Evolutionary conservation across 2,797 vertebrate genomes (phyloP).

Genomic region (Eulemur albifrons): DNA sequence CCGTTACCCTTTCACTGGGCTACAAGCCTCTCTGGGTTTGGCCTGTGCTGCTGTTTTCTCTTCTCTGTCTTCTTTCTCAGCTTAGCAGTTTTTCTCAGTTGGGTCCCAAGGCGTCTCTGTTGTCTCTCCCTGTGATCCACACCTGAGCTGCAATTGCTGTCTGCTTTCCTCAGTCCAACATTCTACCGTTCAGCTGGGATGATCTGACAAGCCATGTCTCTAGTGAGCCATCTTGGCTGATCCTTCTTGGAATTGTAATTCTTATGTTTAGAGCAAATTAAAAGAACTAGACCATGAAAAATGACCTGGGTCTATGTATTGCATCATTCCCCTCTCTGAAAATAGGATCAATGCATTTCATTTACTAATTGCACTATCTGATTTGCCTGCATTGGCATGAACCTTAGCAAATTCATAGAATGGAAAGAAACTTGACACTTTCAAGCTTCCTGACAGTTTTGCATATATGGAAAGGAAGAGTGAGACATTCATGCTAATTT

Average conservation of each 20-base stretch:
- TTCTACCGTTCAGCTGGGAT: no score
- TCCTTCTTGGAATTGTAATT: not conserved
- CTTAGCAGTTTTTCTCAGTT: no score
- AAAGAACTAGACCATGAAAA: not conserved
- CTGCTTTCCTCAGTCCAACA: no score
- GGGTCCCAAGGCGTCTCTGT: no score
- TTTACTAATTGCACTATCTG: not conserved
- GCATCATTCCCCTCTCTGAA: not conserved
- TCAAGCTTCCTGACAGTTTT: not conserved
- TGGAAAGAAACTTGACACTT: not conserved
- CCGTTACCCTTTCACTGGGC: no score
- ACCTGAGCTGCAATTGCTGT: no score
- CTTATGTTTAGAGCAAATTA: not conserved
- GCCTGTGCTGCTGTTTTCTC: no score
- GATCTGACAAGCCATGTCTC: no score
- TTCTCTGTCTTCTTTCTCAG: no score
- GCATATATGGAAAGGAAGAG: not conserved
- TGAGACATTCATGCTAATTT: not conserved
- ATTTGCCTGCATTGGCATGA: not conserved
- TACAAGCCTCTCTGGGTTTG: no score
- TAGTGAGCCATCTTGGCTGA: no score
- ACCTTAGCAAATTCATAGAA: not conserved
- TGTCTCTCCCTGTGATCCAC: no score
- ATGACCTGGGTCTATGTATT: not conserved
- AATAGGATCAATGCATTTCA: not conserved